Conservation (phyloP, 2,888 invertebrate genomes). For the Eupithecia exiguata region DNA sequence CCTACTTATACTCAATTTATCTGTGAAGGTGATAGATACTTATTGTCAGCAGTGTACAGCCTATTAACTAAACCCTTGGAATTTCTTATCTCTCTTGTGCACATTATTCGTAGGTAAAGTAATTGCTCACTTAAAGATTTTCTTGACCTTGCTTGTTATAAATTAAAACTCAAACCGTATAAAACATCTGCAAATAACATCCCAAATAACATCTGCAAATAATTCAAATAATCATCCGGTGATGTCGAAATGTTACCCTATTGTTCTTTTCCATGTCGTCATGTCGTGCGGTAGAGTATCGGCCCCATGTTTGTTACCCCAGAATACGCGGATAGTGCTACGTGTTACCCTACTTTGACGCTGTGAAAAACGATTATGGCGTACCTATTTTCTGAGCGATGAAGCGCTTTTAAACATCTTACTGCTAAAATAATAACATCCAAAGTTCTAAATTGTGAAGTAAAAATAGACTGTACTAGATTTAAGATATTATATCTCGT, state of each 20-base stretch:
- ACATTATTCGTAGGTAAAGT: neutral
- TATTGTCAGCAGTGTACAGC: neutral
- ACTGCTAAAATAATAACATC: slow-evolving; percentile 30
- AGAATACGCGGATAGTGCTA: neutral
- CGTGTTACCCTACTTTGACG: slow-evolving; percentile 31
- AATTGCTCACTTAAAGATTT: neutral
- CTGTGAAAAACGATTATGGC: slow-evolving; percentile 34
- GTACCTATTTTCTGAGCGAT: slow-evolving; percentile 26
- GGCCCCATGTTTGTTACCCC: neutral
- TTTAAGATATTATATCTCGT: slow-evolving; percentile 8
- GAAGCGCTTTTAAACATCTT: slow-evolving; percentile 27
- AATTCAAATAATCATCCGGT: neutral
- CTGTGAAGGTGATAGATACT: neutral
- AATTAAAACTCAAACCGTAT: neutral
- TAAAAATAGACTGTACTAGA: slow-evolving; percentile 19
- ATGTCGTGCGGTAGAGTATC: neutral
- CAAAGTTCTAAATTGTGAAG: slow-evolving; percentile 13
- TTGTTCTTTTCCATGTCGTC: neutral
- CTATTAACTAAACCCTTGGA: neutral
- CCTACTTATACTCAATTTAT: neutral
- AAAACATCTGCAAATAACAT: neutral
- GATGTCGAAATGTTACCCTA: neutral
- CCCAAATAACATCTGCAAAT: neutral
- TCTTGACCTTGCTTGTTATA: neutral
- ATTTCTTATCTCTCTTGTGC: neutral